These are phyloP conservation scores for Cosmia trapezina DNA, from an alignment of 2,888 invertebrate species.

Conservation along the genomic window DNA sequence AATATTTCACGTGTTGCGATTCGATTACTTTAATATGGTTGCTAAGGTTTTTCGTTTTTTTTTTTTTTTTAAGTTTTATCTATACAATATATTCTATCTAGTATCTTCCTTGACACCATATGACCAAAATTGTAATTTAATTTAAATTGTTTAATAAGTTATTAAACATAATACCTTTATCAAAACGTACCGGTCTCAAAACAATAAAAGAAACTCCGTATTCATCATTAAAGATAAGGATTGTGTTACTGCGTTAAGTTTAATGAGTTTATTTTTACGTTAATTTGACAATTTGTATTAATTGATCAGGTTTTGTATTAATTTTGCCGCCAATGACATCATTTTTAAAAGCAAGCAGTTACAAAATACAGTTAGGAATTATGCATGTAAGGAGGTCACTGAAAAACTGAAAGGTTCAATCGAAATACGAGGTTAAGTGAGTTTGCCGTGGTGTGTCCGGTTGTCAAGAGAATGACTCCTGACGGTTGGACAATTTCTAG, in stretches of 20 bases:
- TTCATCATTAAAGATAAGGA: slow-evolving; percentile 4
- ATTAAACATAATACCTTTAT: slow-evolving; percentile 1
- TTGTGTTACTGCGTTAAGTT: neutral
- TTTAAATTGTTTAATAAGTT: no score
- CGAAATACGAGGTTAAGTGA: neutral
- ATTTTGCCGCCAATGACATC: slow-evolving; percentile 1
- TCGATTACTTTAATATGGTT: no score
- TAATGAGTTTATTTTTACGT: slow-evolving; percentile 29
- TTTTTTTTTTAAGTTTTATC: no score
- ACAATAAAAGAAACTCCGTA: slow-evolving; percentile 8
- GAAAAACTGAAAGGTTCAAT: neutral
- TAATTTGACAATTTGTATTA: slow-evolving; percentile 39
- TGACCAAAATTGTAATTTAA: no score
- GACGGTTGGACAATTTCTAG: no score
- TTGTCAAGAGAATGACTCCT: no score
- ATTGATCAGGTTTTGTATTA: neutral
- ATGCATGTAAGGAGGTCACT: neutral
- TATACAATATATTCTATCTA: no score
- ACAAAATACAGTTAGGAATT: neutral
- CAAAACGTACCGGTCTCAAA: neutral
- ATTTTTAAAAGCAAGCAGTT: neutral
- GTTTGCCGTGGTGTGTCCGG: neutral
- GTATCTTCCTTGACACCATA: no score
- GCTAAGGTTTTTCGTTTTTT: no score
- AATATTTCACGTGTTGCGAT: no score